Conservation (phyloP, 2,888 invertebrate genomes). For the Drosophila neutralis region DNA sequence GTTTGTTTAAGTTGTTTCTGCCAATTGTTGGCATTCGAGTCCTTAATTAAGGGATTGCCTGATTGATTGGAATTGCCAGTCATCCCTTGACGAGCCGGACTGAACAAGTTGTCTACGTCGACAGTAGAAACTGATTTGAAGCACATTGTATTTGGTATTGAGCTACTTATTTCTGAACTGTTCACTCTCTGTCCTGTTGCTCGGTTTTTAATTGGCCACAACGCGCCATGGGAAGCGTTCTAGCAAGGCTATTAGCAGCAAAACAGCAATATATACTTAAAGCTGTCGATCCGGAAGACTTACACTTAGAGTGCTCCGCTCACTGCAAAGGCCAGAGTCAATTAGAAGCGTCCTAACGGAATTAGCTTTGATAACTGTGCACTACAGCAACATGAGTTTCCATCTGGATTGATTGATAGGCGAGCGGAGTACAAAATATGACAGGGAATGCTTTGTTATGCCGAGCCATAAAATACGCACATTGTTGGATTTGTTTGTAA, state of each 20-base stretch:
- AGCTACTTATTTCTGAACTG: slow-evolving; percentile 20
- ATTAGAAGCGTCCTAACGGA: slow-evolving; percentile 31
- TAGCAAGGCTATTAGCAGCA: slow-evolving; percentile 46
- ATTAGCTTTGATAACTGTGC: slow-evolving; percentile 36
- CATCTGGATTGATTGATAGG: slow-evolving; percentile 47
- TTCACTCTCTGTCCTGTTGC: slow-evolving; percentile 3
- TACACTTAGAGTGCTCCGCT: slow-evolving; percentile 22
- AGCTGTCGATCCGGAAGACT: slow-evolving; percentile 39
- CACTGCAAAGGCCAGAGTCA: slow-evolving; percentile 35
- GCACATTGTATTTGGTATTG: slow-evolving; percentile 47
- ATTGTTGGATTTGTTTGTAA: slow-evolving; percentile 6
- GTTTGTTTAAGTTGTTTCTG: slow-evolving; percentile 47
- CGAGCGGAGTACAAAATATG: slow-evolving; percentile 32
- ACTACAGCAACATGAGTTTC: slow-evolving; percentile 13
- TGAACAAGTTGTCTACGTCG: slow-evolving; percentile 24
- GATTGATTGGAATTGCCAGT: slow-evolving; percentile 63
- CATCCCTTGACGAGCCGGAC: slow-evolving; percentile 4
- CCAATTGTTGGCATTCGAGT: slow-evolving; percentile 52
- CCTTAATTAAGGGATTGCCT: slow-evolving; percentile 78
- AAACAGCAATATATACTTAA: slow-evolving; percentile 48
- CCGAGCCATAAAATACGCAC: neutral
- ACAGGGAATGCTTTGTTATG: slow-evolving; percentile 22
- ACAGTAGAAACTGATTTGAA: slow-evolving; percentile 47
- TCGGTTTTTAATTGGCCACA: slow-evolving; percentile 66
- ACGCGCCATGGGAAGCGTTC: slow-evolving; percentile 20